These are phyloP conservation scores for Dermolepida albohirtum DNA, from an alignment of 2,888 invertebrate species.

Conservation along the genomic window DNA sequence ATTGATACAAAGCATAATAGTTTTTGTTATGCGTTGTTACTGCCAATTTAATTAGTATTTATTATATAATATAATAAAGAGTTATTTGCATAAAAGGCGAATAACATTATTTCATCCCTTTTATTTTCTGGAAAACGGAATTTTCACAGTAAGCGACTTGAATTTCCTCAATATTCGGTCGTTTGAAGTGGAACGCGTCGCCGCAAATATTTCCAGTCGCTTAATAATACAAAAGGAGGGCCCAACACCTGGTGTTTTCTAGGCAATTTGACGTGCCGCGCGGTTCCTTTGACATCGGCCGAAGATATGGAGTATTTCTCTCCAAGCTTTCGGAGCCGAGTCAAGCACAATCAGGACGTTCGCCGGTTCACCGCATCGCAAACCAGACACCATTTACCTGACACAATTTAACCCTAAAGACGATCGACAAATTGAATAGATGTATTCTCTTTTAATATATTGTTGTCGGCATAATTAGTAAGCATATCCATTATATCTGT, in stretches of 20 bases:
- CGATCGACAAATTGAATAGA: no score
- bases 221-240: constrained; percentile 41
- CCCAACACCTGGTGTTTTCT: constrained; percentile 49
- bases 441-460: no score
- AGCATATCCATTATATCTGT: no score
- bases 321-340: constrained; percentile 46
- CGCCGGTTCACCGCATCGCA: constrained; percentile 53
- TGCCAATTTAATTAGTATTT: no score
- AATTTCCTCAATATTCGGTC: background rate
- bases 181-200: constrained; percentile 32
- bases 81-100: no score
- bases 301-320: constrained; percentile 39
- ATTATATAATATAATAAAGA: no score
- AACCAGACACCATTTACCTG: constrained; percentile 52
- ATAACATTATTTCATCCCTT: no score
- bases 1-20: no score
- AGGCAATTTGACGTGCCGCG: constrained; percentile 50
- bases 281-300: constrained; percentile 49
- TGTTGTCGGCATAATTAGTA: no score
- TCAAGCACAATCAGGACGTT: constrained; percentile 52
- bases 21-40: no score
- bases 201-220: constrained; percentile 38
- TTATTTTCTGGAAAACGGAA: no score
- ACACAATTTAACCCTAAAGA: constrained; percentile 46
- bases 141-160: no score